phyloP scores from a whole-genome alignment of 2,888 invertebrate species.

The Drosophila sordidula region DNA sequence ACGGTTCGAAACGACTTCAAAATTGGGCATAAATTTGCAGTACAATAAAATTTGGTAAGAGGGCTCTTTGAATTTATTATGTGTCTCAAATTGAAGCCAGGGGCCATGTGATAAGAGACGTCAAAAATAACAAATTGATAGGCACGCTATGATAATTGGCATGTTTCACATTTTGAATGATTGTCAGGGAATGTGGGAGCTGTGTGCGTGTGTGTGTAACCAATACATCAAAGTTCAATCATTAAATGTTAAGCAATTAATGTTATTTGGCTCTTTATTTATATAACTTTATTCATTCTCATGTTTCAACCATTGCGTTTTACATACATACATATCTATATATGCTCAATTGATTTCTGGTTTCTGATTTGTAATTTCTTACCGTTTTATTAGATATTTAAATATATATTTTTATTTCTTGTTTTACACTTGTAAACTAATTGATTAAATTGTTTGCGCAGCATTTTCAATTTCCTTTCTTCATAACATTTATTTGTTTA shows the following conservation, averaged over 20 bases:
- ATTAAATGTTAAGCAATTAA: constrained; percentile 40
- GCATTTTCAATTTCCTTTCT: constrained; percentile 41
- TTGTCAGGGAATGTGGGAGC: constrained; percentile 7
- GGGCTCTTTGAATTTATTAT: constrained; percentile 49
- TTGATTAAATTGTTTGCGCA: constrained; percentile 57
- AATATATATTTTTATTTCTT: constrained; percentile 5
- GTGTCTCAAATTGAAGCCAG: constrained; percentile 26
- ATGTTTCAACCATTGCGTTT: constrained; percentile 36
- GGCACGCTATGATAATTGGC: constrained; percentile 50
- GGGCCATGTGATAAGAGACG: constrained; percentile 35
- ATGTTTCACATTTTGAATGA: constrained; percentile 37
- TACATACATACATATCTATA: constrained; percentile 49
- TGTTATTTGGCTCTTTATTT: constrained; percentile 46
- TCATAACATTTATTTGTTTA: constrained; percentile 56
- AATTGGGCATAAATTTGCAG: constrained; percentile 73
- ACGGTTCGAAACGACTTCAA: constrained; percentile 71
- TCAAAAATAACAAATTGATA: constrained; percentile 35
- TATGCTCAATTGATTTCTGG: constrained; percentile 36
- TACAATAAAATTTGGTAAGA: constrained; percentile 42
- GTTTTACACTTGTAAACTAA: constrained; percentile 42
- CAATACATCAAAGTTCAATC: constrained; percentile 52
- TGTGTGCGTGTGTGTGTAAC: neutral
- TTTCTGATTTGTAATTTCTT: constrained; percentile 15
- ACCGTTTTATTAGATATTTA: constrained; percentile 35
- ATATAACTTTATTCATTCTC: constrained; percentile 67